Evolutionary conservation across 2,888 invertebrate genomes (phyloP).

Genomic region (Acronicta psi): DNA sequence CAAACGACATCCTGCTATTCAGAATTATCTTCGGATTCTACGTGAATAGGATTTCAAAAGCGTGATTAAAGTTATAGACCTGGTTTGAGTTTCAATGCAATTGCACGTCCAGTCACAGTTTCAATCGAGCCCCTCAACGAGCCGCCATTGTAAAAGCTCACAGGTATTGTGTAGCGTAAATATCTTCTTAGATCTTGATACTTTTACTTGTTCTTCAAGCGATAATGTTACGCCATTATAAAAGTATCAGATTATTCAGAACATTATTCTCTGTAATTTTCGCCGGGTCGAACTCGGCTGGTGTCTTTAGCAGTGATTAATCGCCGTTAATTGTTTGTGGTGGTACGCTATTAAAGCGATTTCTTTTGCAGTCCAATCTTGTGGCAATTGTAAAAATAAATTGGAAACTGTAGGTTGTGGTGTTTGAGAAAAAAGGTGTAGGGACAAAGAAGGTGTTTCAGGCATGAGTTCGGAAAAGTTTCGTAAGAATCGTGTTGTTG

Average conservation of each 20-base stretch:
- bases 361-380: constrained; percentile 40
- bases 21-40: constrained; percentile 39
- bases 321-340: constrained; percentile 39
- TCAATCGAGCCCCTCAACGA: constrained; percentile 28
- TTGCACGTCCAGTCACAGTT: constrained; percentile 31
- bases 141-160: constrained; percentile 38
- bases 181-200: constrained; percentile 44
- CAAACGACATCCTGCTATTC: constrained; percentile 20
- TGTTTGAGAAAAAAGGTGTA: constrained; percentile 23
- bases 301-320: constrained; percentile 49
- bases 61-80: constrained; percentile 45
- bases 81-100: constrained; percentile 39
- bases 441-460: neutral
- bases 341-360: constrained; percentile 39
- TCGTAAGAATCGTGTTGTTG: too few relatives aligned
- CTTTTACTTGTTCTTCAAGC: constrained; percentile 11
- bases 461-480: too few relatives aligned
- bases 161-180: constrained; percentile 22
- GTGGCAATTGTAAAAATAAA: constrained; percentile 9
- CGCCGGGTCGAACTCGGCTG: constrained; percentile 19
- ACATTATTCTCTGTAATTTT: constrained; percentile 26
- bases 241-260: constrained; percentile 22
- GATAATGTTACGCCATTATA: constrained; percentile 20
- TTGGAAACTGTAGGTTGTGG: constrained; percentile 14
- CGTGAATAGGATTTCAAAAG: constrained; percentile 58